These are phyloP conservation scores for Plectropomus leopardus DNA, from an alignment of 2,113 vertebrate species.

Conservation along the genomic window DNA sequence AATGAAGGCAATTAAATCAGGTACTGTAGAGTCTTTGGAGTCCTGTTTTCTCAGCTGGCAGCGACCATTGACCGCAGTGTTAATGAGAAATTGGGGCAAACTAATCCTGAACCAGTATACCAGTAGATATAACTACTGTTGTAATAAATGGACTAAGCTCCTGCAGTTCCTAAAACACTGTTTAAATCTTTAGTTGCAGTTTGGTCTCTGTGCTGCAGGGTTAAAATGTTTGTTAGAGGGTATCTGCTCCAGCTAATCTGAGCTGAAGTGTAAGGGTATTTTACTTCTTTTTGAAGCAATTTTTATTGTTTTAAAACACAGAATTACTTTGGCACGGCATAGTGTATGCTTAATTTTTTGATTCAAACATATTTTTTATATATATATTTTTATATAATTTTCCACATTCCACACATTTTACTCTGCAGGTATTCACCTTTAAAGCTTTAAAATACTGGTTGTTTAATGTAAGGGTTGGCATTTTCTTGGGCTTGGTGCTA, in stretches of 20 bases:
- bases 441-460: not conserved
- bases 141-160: not conserved
- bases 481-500: not conserved
- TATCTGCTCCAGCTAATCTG: not conserved
- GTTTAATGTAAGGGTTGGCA: not conserved
- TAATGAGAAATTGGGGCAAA: constrained; percentile 19
- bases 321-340: not conserved
- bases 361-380: too few species aligned
- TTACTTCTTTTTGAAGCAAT: not conserved
- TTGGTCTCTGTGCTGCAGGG: not conserved
- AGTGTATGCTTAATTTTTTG: not conserved
- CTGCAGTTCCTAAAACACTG: not conserved
- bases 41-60: constrained; percentile 18
- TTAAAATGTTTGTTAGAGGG: not conserved
- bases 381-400: not conserved
- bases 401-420: not conserved
- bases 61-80: not conserved
- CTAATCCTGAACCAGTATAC: constrained; percentile 11
- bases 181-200: not conserved
- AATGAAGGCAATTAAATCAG: constrained; percentile 32
- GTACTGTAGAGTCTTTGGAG: not conserved
- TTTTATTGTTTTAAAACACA: constrained; percentile 10
- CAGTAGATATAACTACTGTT: not conserved
- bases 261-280: not conserved
- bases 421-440: not conserved